These are phyloP conservation scores for Phallusia fumigata DNA, from an alignment of 23 tunicate species.

Conservation along the genomic window DNA sequence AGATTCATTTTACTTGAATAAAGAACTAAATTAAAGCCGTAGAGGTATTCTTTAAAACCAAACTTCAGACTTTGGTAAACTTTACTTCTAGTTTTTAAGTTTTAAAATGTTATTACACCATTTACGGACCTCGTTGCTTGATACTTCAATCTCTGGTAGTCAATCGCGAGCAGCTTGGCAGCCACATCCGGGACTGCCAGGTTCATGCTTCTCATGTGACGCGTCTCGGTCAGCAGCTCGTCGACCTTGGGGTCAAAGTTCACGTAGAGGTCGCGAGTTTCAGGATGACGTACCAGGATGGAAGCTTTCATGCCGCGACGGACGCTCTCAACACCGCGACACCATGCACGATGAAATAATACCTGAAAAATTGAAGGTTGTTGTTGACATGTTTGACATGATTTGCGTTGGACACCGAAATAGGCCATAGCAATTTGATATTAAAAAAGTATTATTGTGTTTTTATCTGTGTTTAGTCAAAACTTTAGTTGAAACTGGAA, in stretches of 20 bases:
- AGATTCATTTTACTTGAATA: no score
- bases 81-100: no score
- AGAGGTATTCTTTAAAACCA: no score
- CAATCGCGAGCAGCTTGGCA: slow-evolving; percentile 51
- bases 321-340: slow-evolving; percentile 59
- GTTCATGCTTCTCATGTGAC: slow-evolving; percentile 54
- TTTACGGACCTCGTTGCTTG: slow-evolving; percentile 46
- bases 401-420: no score
- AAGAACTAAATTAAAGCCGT: no score
- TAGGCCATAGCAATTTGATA: no score
- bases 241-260: slow-evolving; percentile 86
- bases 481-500: no score
- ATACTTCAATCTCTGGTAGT: slow-evolving; percentile 47
- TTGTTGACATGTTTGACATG: no score
- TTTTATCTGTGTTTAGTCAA: no score
- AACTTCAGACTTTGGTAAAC: no score
- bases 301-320: slow-evolving; percentile 68
- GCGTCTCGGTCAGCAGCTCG: slow-evolving; percentile 72
- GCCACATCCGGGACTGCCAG: slow-evolving; percentile 72
- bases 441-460: no score
- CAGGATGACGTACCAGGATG: slow-evolving; percentile 72
- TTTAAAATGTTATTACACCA: background rate
- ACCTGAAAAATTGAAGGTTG: no score
- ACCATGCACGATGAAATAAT: slow-evolving; percentile 79
- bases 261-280: slow-evolving; percentile 53